A percentile compares a stretch with the other conserved stretches of the same genome.
Conservation (phyloP, 2,113 vertebrate species). For the Aegotheles bennettii region DNA sequence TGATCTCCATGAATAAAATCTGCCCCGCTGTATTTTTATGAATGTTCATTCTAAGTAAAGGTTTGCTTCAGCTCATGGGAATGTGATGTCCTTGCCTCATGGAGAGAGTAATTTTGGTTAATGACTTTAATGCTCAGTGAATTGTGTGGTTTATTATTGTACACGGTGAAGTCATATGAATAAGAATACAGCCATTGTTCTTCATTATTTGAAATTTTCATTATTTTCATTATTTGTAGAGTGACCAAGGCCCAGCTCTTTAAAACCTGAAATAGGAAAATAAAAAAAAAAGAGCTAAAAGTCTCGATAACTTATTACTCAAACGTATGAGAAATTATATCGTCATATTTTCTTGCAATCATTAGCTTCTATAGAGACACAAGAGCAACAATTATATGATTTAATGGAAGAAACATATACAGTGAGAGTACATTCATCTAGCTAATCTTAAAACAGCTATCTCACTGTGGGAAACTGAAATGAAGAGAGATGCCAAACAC, state of each 20-base stretch:
- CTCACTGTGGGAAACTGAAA: background rate
- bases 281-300: background rate
- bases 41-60: background rate
- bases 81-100: background rate
- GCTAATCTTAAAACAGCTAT: slow-evolving; percentile 1
- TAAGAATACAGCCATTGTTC: background rate
- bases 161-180: background rate
- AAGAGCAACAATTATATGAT: background rate
- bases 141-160: slow-evolving; percentile 20
- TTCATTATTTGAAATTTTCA: too few relatives aligned
- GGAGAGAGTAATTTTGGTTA: slow-evolving; percentile 37
- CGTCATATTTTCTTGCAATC: background rate
- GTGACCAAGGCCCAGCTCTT: background rate
- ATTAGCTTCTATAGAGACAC: background rate
- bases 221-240: slow-evolving; percentile 14
- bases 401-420: slow-evolving; percentile 21
- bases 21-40: background rate
- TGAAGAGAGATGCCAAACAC: background rate
- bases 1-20: background rate
- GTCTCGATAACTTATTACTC: background rate
- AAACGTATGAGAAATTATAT: background rate
- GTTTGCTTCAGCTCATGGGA: background rate
- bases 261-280: background rate
- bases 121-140: slow-evolving; percentile 21
- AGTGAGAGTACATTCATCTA: background rate